These are phyloP conservation scores for Cossypha niveicapilla DNA, from an alignment of 2,797 vertebrate species.

Conservation along the genomic window DNA sequence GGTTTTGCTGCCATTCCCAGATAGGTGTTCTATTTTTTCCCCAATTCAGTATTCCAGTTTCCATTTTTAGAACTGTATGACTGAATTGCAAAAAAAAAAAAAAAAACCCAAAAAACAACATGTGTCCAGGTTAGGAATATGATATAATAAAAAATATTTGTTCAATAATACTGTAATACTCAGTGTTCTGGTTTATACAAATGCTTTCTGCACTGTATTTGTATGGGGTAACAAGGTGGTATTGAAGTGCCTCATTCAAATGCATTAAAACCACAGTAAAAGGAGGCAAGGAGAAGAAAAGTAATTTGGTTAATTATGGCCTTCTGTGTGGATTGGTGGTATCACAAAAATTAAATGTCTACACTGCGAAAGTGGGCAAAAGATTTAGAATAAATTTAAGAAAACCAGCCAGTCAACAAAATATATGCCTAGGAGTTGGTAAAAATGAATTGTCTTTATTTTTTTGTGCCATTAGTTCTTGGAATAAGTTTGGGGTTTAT, in stretches of 20 bases:
- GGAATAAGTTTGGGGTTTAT: neutral
- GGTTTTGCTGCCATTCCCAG: neutral
- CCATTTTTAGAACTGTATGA: neutral
- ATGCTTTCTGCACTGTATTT: neutral
- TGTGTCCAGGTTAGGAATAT: neutral
- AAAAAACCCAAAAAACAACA: neutral
- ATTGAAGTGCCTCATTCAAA: neutral
- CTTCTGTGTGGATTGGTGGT: neutral
- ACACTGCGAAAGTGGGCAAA: accelerated
- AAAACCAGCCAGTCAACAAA: neutral
- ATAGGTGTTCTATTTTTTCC: neutral
- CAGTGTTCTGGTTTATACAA: neutral
- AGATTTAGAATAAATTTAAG: neutral
- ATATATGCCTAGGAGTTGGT: neutral
- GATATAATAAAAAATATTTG: neutral
- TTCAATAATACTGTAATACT: neutral
- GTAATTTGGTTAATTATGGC: neutral
- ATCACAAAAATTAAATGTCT: neutral
- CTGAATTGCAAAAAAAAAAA: neutral
- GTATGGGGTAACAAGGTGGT: neutral
- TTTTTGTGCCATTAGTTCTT: neutral
- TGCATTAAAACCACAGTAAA: neutral
- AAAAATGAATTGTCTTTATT: neutral
- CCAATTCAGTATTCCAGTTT: neutral
- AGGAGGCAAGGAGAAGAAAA: neutral